Percentiles rank a stretch among this genome's conserved stretches.
phyloP scores from a whole-genome alignment of 2,888 invertebrate species.

The Drosophila infuscata region DNA sequence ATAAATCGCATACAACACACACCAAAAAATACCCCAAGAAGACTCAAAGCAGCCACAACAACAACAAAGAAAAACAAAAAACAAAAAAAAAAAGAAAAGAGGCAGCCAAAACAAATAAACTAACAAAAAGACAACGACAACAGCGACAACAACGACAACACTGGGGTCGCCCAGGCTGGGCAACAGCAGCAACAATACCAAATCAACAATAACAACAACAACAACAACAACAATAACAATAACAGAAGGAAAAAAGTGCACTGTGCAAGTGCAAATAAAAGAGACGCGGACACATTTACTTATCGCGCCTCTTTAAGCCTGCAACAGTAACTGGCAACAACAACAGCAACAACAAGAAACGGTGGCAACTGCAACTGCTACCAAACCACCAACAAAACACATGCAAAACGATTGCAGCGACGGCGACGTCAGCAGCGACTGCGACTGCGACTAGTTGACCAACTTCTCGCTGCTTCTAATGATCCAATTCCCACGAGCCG shows the following conservation, averaged over 20 bases:
- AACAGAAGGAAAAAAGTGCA: conserved; percentile 50
- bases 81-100: conserved; percentile 67
- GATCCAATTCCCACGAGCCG: conserved; percentile 85
- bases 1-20: conserved; percentile 75
- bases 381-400: conserved; percentile 66
- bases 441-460: conserved; percentile 66
- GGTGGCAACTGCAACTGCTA: conserved; percentile 69
- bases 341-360: conserved; percentile 63
- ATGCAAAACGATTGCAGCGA: conserved; percentile 69
- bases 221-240: conserved; percentile 36
- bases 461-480: conserved; percentile 83
- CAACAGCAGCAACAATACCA: conserved; percentile 43
- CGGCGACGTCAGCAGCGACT: conserved; percentile 41
- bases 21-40: conserved; percentile 46
- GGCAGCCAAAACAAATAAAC: conserved; percentile 64
- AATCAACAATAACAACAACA: conserved; percentile 3
- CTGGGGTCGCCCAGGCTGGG: conserved; percentile 61
- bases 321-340: conserved; percentile 36
- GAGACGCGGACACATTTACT: conserved; percentile 80
- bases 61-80: conserved; percentile 45
- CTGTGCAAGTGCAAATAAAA: conserved; percentile 79
- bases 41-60: conserved; percentile 31
- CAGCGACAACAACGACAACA: conserved; percentile 31
- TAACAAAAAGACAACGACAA: conserved; percentile 61
- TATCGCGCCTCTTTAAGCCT: conserved; percentile 78